Percentiles rank a stretch among this genome's conserved stretches.
phyloP scores from a whole-genome alignment of 2,888 invertebrate genomes.

The Antitype chi region DNA sequence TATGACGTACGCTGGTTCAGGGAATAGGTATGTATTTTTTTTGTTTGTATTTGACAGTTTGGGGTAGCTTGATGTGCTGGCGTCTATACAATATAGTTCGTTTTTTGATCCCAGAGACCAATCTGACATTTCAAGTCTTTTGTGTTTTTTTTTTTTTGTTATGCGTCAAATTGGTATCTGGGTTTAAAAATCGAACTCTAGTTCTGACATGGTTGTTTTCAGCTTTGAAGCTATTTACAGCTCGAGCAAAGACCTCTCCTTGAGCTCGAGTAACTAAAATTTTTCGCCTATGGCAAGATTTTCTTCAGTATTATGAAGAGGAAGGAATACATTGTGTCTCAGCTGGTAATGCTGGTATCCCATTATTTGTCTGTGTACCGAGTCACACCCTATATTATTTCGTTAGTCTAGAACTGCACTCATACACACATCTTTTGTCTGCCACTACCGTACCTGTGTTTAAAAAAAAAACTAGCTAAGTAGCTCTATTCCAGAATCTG shows the following conservation, averaged over 20 bases:
- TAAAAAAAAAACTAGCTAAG: neutral
- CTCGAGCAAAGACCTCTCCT: too few species aligned
- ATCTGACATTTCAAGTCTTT: too few species aligned
- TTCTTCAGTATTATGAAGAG: neutral
- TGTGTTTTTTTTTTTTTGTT: too few species aligned
- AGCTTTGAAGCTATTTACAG: neutral
- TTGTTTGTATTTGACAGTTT: too few species aligned
- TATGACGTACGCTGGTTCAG: too few species aligned
- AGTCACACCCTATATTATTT: too few species aligned
- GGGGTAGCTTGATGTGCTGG: too few species aligned
- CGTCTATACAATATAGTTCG: too few species aligned
- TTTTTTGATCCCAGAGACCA: too few species aligned
- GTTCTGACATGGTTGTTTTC: neutral
- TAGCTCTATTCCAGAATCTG: neutral
- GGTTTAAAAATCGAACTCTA: neutral
- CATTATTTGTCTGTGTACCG: neutral
- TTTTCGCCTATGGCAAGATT: neutral
- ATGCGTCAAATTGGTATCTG: too few species aligned
- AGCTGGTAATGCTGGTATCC: neutral
- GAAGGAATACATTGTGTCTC: neutral
- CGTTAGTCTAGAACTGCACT: neutral
- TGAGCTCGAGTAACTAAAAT: neutral
- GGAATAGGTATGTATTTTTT: too few species aligned
- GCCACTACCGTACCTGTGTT: neutral
- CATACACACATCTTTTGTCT: neutral